These are phyloP conservation scores for Pachycephus smyrnensis DNA, from an alignment of 2,888 invertebrate genomes.

Conservation along the genomic window DNA sequence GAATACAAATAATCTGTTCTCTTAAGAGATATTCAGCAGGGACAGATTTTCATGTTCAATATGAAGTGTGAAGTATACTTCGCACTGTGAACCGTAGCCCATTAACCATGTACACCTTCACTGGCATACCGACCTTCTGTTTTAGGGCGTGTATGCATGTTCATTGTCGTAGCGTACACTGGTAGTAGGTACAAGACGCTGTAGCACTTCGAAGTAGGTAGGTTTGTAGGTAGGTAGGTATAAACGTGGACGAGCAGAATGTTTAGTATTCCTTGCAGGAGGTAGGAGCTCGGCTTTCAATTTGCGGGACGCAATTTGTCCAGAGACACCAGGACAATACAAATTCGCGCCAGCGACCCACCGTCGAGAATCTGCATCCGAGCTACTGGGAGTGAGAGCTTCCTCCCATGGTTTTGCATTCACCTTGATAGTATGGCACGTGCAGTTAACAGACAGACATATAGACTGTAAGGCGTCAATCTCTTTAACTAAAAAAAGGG, in stretches of 20 bases:
- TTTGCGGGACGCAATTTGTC: conserved; percentile 59
- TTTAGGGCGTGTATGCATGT: not conserved
- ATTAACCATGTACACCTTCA: not conserved
- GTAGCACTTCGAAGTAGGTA: not conserved
- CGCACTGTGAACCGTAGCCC: not conserved
- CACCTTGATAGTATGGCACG: not conserved
- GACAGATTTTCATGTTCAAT: not conserved
- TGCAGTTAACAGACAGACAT: not conserved
- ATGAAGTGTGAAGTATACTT: not conserved
- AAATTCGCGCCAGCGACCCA: conserved; percentile 26
- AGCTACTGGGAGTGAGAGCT: not conserved
- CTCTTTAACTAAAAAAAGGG: not conserved
- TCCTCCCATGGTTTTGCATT: not conserved
- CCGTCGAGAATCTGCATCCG: not conserved
- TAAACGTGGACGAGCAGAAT: conserved; percentile 32
- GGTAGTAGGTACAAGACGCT: not conserved
- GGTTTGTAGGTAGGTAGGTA: conserved; percentile 4
- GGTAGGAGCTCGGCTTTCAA: conserved; percentile 51
- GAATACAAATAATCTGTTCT: not conserved
- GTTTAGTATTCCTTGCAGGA: conserved; percentile 57
- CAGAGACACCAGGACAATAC: conserved; percentile 29
- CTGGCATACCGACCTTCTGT: not conserved
- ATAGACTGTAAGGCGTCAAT: not conserved
- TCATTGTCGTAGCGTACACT: not conserved
- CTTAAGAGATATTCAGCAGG: not conserved